Evolutionary conservation across 2,797 vertebrate genomes (phyloP).

Genomic region (Neosilurus mollespiculum): DNA sequence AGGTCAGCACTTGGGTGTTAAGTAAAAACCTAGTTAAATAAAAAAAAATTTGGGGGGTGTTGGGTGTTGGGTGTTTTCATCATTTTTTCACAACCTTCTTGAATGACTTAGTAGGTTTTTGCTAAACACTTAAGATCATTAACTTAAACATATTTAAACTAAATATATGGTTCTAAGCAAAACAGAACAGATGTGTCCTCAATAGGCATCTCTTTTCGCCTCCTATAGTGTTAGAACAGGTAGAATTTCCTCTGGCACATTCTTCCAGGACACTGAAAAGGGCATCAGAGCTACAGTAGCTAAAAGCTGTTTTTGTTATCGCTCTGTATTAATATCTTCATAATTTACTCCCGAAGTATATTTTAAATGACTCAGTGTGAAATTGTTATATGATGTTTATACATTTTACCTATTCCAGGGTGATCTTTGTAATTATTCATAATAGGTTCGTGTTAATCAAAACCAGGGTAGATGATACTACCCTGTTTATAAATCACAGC

Average conservation of each 20-base stretch:
- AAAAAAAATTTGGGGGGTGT: no score
- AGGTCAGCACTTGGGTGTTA: no score
- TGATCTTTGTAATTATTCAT: neutral
- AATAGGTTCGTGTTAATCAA: neutral
- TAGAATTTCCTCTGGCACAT: neutral
- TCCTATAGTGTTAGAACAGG: conserved; percentile 18
- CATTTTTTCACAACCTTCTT: no score
- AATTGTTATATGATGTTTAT: no score
- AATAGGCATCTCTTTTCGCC: neutral
- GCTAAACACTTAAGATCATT: no score
- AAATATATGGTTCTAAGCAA: neutral
- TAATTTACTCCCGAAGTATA: neutral
- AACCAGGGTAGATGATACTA: neutral
- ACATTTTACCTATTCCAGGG: neutral
- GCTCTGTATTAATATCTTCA: neutral
- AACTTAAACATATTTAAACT: neutral
- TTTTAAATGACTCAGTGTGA: neutral
- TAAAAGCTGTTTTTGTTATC: neutral
- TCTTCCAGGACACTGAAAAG: neutral
- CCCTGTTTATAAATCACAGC: neutral
- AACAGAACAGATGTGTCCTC: neutral
- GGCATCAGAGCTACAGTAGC: no score
- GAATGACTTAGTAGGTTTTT: no score
- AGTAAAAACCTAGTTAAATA: no score
- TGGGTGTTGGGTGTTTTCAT: no score